Evolutionary conservation across 2,113 vertebrate genomes (phyloP), one percentile per base, ranked within the genome.

Genomic region (Eidolon helvum): DNA sequence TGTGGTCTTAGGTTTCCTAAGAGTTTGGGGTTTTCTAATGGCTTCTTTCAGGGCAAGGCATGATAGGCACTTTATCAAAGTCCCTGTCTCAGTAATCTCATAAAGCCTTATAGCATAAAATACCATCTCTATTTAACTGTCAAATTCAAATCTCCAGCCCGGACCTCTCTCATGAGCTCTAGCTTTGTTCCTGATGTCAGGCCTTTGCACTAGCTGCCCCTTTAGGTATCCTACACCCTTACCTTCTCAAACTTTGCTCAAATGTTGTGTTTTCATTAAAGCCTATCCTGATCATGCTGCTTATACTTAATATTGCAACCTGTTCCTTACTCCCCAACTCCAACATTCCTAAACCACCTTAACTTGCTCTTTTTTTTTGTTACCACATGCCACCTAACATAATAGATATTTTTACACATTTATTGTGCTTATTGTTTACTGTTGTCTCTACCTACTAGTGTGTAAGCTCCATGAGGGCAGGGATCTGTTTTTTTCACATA

Each of bases 391-490:
- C 24, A 55, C 2, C 74, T 61, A 78, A 69, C 21, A 28, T 55
- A 38, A 57, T 82, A 87, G 33, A 57, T 71, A 53, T n/a, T 80
- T 79, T 72, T 43, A 68, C 24, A 55, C 53, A 65, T 71, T 69
- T 93, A 53, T 79, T 65, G 71, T 69, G 68, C 43, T 75, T 86
- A 86, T 28, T 80, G 57, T 72, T 92, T 92, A 68, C 48, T 88
- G 1, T 28, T 87, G 11, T 78, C 15, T 85, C 33, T 30, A n/a
- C n/a, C 5, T 50, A 69, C 16, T 26, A 68, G 40, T 61, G 83
- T 83, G n/a, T 65, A 75, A 92, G 26, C 10, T 86, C 30, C 30
- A 15, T 24, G 65, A 65, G 24, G 33, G 10, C 66, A 87, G 14
- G 66, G 24, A 19, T 74, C 66, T 92, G 9, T 69, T 87, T 79